Evolutionary conservation across 2,888 invertebrate genomes (phyloP), one percentile per base, ranked within the genome.

Genomic region (Deroplatys truncata): DNA sequence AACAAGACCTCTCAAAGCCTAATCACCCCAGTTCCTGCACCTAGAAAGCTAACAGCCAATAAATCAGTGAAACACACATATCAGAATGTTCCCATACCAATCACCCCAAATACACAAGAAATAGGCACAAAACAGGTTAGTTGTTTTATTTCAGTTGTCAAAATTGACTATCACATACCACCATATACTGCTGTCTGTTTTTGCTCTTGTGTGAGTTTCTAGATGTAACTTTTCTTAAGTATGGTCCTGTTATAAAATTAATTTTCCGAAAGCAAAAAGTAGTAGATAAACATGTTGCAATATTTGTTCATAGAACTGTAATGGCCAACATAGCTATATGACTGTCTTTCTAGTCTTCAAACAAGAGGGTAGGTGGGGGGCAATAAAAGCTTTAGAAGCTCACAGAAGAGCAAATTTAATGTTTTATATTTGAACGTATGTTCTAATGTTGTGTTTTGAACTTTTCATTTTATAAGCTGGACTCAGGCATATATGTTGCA

Each of bases 31-130:
- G 91, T 92, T 9, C 92, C 92, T 29, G 92, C 92, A 72, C 92
- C 92, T 20, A 91, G 92, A 84, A 92, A 91, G 90, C 91, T 90
- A 28, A 90, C 84, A 28, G 84, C 89, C 13, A 91, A 90, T 86
- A 90, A 89, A 84, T 82, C 88, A 31, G 56, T 91, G 29, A 92
- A 92, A 91, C 94, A 94, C 91, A 94, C 94, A 82, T 95, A 95
- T 91, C 94, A 94, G 92, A 95, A 95, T 92, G 94, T 95, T 90
- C 94, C 95, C 88, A 92, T 93, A 89, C 94, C 94, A 88, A 93
- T 94, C 91, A 94, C 93, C 43, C 88, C 90, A 82, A 89, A 90
- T 28, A 83, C 90, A 28, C 88, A 89, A 83, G 87, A 89, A 29
- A 35, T 43, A 31, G 89, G 87, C 85, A 56, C 86, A 43, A 25